Evolutionary conservation across 2,797 vertebrate species (phyloP).

Genomic region (Galagoides demidoff): DNA sequence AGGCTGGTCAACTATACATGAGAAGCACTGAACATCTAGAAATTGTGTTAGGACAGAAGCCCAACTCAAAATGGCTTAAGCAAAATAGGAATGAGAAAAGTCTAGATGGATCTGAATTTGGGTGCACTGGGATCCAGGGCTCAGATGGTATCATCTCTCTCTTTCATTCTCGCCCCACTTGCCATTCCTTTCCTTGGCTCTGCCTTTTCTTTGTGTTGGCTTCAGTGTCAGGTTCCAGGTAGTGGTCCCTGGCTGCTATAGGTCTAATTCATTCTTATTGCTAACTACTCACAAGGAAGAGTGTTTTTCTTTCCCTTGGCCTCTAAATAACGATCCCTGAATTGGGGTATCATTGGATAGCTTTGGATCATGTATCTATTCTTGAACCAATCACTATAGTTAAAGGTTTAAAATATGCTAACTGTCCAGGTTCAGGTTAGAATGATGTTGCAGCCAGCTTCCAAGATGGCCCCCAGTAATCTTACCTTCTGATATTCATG

Average conservation of each 20-base stretch:
- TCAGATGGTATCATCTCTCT: background rate
- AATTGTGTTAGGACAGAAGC: background rate
- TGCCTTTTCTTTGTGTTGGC: background rate
- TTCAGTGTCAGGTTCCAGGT: background rate
- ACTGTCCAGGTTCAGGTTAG: background rate
- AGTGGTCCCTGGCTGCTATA: background rate
- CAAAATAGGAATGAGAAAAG: slow-evolving; percentile 12
- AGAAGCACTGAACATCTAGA: background rate
- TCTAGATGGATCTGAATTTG: background rate
- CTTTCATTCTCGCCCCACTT: background rate
- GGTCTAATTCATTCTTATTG: background rate
- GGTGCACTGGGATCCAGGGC: background rate
- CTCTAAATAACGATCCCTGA: background rate
- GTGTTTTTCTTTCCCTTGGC: background rate
- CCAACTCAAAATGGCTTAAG: background rate
- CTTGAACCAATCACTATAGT: background rate
- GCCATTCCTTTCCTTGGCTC: background rate
- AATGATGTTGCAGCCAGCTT: background rate
- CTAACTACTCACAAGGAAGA: background rate
- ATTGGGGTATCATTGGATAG: background rate
- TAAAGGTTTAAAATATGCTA: background rate
- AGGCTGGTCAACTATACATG: background rate
- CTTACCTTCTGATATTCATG: background rate
- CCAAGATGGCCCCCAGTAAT: background rate
- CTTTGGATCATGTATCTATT: background rate